phyloP scores from a whole-genome alignment of 2,113 vertebrate species.

The Elanus axillaris region DNA sequence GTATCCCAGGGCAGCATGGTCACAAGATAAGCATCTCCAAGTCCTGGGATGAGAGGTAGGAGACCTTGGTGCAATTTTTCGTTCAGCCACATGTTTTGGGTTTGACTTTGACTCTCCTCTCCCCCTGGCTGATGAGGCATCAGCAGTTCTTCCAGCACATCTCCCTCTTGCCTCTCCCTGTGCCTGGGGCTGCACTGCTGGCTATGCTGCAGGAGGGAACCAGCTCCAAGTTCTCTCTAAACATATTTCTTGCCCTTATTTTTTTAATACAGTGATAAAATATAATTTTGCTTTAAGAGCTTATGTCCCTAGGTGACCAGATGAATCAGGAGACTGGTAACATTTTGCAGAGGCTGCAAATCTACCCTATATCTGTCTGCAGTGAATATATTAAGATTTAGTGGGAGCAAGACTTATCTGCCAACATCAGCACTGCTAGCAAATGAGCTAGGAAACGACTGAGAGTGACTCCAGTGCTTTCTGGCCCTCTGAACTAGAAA shows the following conservation, averaged over 20 bases:
- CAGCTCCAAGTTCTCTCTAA: not conserved
- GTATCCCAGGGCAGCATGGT: not conserved
- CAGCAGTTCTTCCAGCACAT: not conserved
- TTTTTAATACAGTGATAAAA: not conserved
- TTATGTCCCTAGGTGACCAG: not conserved
- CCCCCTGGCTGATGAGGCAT: not conserved
- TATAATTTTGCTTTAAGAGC: not conserved
- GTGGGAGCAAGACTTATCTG: not conserved
- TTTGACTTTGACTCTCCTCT: not conserved
- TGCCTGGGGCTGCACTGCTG: not conserved
- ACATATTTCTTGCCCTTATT: not conserved
- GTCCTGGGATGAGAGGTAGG: not conserved
- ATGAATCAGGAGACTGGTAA: not conserved
- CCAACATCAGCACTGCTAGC: not conserved
- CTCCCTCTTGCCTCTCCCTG: not conserved
- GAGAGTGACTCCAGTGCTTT: not conserved
- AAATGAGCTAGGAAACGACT: not conserved
- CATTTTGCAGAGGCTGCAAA: not conserved
- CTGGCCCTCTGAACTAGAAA: not conserved
- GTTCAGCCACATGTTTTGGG: not conserved
- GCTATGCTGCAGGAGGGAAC: not conserved
- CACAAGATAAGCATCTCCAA: not conserved
- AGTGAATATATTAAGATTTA: not conserved
- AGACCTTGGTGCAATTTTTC: fast-evolving
- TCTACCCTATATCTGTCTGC: not conserved